phyloP scores from a whole-genome alignment of 2,888 invertebrate species.

The Copidosoma aretas region DNA sequence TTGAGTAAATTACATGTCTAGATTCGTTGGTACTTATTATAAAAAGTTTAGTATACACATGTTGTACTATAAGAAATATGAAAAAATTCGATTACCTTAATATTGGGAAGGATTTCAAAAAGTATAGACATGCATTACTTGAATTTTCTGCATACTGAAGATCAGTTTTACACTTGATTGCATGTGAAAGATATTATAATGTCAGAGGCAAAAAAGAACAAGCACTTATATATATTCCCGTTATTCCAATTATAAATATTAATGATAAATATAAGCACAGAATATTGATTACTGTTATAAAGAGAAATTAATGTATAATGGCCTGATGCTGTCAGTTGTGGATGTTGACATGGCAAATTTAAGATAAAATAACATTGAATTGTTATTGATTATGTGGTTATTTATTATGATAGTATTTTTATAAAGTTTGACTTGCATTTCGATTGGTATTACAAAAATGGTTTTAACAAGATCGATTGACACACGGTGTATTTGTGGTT shows the following conservation, averaged over 20 bases:
- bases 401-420: slow-evolving; percentile 59
- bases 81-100: slow-evolving; percentile 19
- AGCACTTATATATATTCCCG: slow-evolving; percentile 29
- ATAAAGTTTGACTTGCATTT: slow-evolving; percentile 56
- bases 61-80: background rate
- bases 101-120: slow-evolving; percentile 17
- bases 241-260: slow-evolving; percentile 29
- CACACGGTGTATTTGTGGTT: slow-evolving; percentile 24
- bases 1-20: slow-evolving; percentile 36
- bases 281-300: slow-evolving; percentile 32
- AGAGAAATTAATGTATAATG: slow-evolving; percentile 26
- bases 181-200: slow-evolving; percentile 1
- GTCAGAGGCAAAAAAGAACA: slow-evolving; percentile 12
- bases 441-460: slow-evolving; percentile 32
- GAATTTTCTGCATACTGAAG: slow-evolving; percentile 13
- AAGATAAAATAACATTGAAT: slow-evolving; percentile 49
- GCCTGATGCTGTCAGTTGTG: slow-evolving; percentile 23
- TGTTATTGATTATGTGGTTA: slow-evolving; percentile 50
- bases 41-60: slow-evolving; percentile 18
- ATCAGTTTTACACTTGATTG: too few relatives aligned
- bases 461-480: slow-evolving; percentile 23
- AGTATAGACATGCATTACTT: slow-evolving; percentile 9
- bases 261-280: slow-evolving; percentile 9
- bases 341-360: slow-evolving; percentile 38
- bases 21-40: slow-evolving; percentile 28